Base-by-base conservation (phyloP, 2,797 vertebrate species). In the Premnoplex brunnescens region DNA sequence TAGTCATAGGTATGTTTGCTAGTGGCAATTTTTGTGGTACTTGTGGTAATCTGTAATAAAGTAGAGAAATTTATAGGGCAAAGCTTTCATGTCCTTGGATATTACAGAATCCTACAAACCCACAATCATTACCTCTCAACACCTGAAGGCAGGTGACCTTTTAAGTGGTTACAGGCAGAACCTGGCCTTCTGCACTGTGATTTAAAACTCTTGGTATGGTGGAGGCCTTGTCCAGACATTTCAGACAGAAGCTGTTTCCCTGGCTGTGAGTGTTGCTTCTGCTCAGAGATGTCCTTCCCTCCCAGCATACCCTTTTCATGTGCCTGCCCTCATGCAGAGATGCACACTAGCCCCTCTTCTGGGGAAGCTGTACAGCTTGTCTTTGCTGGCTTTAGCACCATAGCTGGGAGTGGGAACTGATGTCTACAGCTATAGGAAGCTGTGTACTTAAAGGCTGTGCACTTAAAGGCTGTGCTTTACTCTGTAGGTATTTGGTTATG, bases 321-420 rank as follows among this genome's bases (percentile, higher is more conserved):
- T 44, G 51, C 54, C 41, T 80, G 24, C 8, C 56, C 15, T 49
- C 3, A 6, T 17, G 20, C 67, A 66, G 62, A 59, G n/a, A 7
- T 41, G 46, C 23, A 85, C 62, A 51, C 36, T 0, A 56, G 10
- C 14, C 13, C 13, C 17, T 72, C 20, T 64, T 49, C 39, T 48
- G 32, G 8, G 36, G 32, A 30, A 71, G n/a, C 18, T 41, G 30
- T 11, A 8, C 30, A 22, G 6, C 6, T 41, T 12, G 3, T 27
- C 15, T 59, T 54, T 37, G 30, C 19, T 3, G 2, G 34, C 32
- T 49, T 14, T 28, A 2, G 1, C 0, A 0, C 12, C 37, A 37
- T 8, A 91, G 44, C 52, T 51, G 30, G 64, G 66, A 79, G 21
- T 3, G 34, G 20, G 55, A 46, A 30, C 66, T 55, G 48, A 36